These are phyloP conservation scores for Himantopus leucocephalus DNA, from an alignment of 2,113 vertebrate genomes.

Conservation along the genomic window DNA sequence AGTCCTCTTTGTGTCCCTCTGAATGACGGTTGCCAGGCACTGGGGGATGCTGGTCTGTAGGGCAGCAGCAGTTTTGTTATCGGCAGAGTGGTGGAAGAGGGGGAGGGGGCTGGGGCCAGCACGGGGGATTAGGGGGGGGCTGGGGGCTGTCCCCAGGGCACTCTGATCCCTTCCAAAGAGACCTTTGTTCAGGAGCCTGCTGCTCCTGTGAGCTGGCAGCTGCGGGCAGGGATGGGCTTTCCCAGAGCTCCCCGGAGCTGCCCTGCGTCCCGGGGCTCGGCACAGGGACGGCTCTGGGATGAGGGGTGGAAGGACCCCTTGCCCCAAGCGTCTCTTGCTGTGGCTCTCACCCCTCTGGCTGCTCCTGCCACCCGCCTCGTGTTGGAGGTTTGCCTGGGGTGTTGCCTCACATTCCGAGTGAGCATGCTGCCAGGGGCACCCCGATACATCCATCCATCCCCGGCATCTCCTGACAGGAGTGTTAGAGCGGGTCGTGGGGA, in stretches of 20 bases:
- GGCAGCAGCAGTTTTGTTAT: conserved; percentile 60
- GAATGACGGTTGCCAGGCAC: conserved; percentile 70
- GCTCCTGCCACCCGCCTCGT: neutral
- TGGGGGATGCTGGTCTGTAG: conserved; percentile 52
- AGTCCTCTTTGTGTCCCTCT: conserved; percentile 27
- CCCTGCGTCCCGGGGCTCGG: neutral
- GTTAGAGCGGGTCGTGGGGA: neutral
- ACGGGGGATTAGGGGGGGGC: neutral
- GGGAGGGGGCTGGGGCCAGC: conserved; percentile 15
- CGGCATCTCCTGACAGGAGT: neutral
- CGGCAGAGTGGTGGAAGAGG: neutral
- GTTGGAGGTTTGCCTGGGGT: neutral
- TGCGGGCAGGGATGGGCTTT: neutral
- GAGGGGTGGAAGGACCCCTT: neutral
- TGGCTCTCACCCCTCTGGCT: neutral
- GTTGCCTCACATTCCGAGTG: fast-evolving
- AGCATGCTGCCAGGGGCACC: neutral
- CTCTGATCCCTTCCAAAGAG: conserved; percentile 33
- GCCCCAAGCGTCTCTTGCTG: neutral
- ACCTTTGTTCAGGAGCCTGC: conserved; percentile 26
- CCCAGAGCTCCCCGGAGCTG: neutral
- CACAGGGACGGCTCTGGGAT: neutral
- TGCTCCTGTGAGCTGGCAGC: neutral
- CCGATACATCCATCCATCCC: fast-evolving
- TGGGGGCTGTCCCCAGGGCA: neutral